Evolutionary conservation across 2,888 invertebrate species (phyloP).

Genomic region (Tetranychus truncatus): DNA sequence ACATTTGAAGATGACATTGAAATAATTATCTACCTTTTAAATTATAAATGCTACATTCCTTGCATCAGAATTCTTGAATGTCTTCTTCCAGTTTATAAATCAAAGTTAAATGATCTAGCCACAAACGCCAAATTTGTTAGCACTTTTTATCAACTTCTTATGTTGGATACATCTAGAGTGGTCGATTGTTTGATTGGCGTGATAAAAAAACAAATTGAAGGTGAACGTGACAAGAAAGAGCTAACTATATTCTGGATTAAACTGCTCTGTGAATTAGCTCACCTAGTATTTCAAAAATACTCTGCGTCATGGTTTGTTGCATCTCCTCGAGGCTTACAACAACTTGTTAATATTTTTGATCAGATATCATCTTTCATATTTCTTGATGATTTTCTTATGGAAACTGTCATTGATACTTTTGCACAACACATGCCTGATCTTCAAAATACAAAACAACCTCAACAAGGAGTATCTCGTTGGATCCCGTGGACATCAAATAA

Average conservation of each 20-base stretch:
- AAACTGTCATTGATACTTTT: not conserved
- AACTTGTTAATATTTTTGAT: conserved; percentile 17
- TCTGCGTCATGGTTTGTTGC: conserved; percentile 18
- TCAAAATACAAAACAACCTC: conserved; percentile 13
- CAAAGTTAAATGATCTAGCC: conserved; percentile 3
- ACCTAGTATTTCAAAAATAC: conserved; percentile 6
- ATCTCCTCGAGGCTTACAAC: conserved; percentile 12
- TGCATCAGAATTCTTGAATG: conserved; percentile 13
- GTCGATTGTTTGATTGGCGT: conserved; percentile 9
- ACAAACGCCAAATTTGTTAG: conserved; percentile 15
- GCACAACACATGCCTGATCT: conserved; percentile 4
- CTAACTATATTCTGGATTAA: conserved; percentile 10
- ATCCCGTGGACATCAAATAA: conserved; percentile 9
- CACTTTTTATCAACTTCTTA: conserved; percentile 13
- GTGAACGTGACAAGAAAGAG: not conserved
- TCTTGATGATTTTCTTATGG: conserved; percentile 9
- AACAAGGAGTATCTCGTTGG: conserved; percentile 6
- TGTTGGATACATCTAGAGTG: conserved; percentile 12
- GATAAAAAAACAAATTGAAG: conserved; percentile 9
- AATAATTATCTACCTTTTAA: conserved; percentile 8
- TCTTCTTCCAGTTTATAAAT: conserved; percentile 17
- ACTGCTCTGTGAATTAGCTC: conserved; percentile 4
- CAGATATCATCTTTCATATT: conserved; percentile 12
- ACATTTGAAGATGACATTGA: conserved; percentile 13
- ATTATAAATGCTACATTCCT: conserved; percentile 15